Conservation (phyloP, 2,797 vertebrate genomes). For the Neostethus bicornis region DNA sequence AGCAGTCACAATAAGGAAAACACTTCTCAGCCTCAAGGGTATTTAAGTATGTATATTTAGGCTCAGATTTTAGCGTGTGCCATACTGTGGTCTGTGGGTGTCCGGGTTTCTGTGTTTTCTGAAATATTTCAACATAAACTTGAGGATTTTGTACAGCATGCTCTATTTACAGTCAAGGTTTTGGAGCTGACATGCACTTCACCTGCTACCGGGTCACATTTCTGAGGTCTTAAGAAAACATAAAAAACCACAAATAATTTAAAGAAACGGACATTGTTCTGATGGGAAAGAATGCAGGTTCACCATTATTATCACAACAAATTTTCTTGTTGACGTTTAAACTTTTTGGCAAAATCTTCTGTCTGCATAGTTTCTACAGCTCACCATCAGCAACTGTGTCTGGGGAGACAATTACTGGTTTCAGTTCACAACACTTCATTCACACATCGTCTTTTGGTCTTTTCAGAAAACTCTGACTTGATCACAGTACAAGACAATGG, state of each 20-base stretch:
- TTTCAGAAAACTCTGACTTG: background rate
- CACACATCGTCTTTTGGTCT: background rate
- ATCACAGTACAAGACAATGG: background rate
- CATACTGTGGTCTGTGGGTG: conserved; percentile 7
- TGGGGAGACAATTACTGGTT: conserved; percentile 42
- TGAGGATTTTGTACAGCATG: background rate
- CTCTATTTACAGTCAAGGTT: background rate
- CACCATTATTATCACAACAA: conserved; percentile 20
- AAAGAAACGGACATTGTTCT: background rate
- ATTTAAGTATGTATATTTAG: conserved; percentile 15
- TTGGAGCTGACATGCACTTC: conserved; percentile 1
- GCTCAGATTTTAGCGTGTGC: conserved; percentile 6
- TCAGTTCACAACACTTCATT: conserved; percentile 6
- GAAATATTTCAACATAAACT: conserved; percentile 9
- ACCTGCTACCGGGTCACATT: conserved; percentile 20
- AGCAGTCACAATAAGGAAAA: conserved; percentile 9
- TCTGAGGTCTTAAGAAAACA: conserved; percentile 1
- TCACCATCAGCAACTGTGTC: conserved; percentile 8
- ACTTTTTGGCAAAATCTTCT: conserved; percentile 3
- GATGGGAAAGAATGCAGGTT: background rate
- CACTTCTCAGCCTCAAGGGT: background rate
- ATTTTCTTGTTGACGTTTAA: background rate
- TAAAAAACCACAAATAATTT: background rate
- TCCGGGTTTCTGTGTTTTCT: background rate
- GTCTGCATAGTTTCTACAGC: conserved; percentile 27